Conservation (phyloP, 2,888 invertebrate species). For the Plagodis pulveraria region DNA sequence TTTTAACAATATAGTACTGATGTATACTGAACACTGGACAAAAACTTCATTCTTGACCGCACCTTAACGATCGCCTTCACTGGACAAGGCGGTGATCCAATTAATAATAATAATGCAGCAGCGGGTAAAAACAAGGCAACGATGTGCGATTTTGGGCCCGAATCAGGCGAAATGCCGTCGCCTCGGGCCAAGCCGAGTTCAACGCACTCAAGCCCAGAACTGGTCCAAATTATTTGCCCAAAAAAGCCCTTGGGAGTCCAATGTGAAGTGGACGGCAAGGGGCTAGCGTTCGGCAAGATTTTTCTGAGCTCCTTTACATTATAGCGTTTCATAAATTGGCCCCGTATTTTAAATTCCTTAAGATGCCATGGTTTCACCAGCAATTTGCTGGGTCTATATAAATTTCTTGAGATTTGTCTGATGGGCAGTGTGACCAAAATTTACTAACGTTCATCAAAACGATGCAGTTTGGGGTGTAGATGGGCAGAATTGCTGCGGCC, state of each 20-base stretch:
- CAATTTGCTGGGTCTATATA: conserved; percentile 16
- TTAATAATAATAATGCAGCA: conserved; percentile 78
- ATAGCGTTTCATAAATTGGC: conserved; percentile 41
- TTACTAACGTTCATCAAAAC: conserved; percentile 18
- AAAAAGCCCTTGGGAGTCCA: conserved; percentile 64
- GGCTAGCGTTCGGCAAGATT: conserved; percentile 47
- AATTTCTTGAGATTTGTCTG: conserved; percentile 19
- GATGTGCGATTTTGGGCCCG: conserved; percentile 77
- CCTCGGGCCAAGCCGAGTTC: conserved; percentile 57
- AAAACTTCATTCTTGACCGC: conserved; percentile 47
- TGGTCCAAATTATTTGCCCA: conserved; percentile 75
- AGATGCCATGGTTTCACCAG: conserved; percentile 10
- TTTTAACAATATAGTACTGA: neutral
- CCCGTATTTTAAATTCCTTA: conserved; percentile 20
- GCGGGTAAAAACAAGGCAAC: conserved; percentile 73
- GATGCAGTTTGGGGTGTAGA: neutral
- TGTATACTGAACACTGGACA: conserved; percentile 47
- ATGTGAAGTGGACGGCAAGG: conserved; percentile 31
- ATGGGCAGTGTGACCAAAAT: conserved; percentile 13
- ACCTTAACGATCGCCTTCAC: conserved; percentile 65
- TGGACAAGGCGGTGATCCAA: conserved; percentile 74
- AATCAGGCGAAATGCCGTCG: conserved; percentile 76
- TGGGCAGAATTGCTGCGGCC: neutral
- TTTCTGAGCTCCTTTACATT: conserved; percentile 52
- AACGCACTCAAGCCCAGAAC: conserved; percentile 53